A percentile compares a stretch with the other conserved stretches of the same genome.
phyloP scores from a whole-genome alignment of 2,113 vertebrate genomes.

The Miniopterus natalensis region DNA sequence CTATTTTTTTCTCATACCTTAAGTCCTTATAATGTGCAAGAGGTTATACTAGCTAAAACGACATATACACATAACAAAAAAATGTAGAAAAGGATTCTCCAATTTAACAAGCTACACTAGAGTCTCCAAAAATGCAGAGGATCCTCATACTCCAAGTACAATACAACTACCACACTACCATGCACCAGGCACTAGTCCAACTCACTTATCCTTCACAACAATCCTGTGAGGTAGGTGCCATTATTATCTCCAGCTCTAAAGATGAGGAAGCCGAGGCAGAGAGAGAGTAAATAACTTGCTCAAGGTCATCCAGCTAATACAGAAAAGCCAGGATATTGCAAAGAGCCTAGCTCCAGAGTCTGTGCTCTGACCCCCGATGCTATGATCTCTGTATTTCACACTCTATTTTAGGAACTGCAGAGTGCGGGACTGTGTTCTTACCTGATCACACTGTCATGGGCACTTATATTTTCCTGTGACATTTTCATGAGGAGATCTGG shows the following conservation, averaged over 20 bases:
- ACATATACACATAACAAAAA: background rate
- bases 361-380: fast-evolving
- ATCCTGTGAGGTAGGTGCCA: background rate
- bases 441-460: constrained; percentile 96
- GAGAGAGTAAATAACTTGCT: background rate
- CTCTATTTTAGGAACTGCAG: background rate
- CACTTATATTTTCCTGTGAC: constrained; percentile 97
- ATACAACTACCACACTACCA: background rate
- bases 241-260: background rate
- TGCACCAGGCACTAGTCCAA: background rate
- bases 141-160: background rate
- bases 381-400: fast-evolving
- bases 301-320: background rate
- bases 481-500: constrained; percentile 95
- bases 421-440: constrained; percentile 78
- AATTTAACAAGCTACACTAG: background rate
- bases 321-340: background rate
- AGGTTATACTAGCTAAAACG: background rate
- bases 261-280: constrained; percentile 39
- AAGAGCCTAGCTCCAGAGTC: background rate
- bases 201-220: background rate
- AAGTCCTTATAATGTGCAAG: background rate
- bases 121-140: background rate
- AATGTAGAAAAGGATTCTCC: background rate
- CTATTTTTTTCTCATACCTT: background rate